Evolutionary conservation across 2,888 invertebrate species (phyloP), one percentile per base, ranked within the genome.

Genomic region (Osmoderma eremita): DNA sequence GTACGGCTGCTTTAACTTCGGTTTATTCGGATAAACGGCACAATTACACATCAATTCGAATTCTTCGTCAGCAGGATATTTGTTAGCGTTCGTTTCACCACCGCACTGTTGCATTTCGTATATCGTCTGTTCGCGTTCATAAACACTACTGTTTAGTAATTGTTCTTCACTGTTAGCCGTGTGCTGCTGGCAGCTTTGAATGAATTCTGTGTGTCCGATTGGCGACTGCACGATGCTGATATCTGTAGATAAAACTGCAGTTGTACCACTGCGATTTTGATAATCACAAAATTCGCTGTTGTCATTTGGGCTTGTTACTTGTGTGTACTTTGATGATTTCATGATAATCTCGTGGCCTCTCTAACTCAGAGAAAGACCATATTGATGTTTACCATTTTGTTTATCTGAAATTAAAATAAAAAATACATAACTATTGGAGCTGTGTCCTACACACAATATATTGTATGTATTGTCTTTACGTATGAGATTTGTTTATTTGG

Each of bases 271-370:
- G 10, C 58, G 48, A 45, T 69, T 39, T 68, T 80, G 79, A 69
- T 79, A 80, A 68, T 80, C 79, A 38, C 75, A 70, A 72, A 75
- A 79, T 58, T 79, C 79, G 1, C 30, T 5, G 72, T 78, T 79
- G 70, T 80, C 81, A 70, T 78, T 79, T 10, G 79, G 78, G 53
- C 75, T 77, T 62, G 67, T 63, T 39, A 80, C 81, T 72, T 81
- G 81, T 6, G 80, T 81, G 73, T 80, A 82, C 70, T 82, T 81
- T 48, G 81, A 81, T 22, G 79, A 78, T 72, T 81, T 81, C 77
- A 80, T 81, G 30, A n/a, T 74, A 17, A 36, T 45, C 5, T 3
- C 12, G 30, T 1, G 4, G 22, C 56, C 6, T 22, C 42, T 20
- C 45, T 30, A 45, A 48, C 58, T 48, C 24, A 15, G 30, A 12